Percentiles rank a stretch among this genome's conserved stretches.
Conservation (phyloP, 2,888 invertebrate genomes). For the Ormyrus labotus region DNA sequence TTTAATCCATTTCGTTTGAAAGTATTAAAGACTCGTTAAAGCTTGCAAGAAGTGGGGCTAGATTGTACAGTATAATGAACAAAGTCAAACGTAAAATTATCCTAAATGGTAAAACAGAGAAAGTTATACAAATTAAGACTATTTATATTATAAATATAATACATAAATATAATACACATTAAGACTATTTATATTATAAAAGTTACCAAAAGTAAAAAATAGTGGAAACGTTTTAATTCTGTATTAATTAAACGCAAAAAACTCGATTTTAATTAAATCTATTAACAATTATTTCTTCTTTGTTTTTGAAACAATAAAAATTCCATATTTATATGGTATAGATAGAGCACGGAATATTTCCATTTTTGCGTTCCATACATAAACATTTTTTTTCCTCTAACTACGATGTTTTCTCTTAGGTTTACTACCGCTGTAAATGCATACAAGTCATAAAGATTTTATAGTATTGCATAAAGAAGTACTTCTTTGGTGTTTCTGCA, state of each 20-base stretch:
- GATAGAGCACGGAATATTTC: background rate
- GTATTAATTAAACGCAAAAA: too few species aligned
- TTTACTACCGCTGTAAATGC: background rate
- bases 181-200: background rate
- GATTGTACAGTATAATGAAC: slow-evolving; percentile 1
- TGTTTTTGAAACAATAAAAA: too few species aligned
- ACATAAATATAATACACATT: too few species aligned
- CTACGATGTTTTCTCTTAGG: slow-evolving; percentile 15
- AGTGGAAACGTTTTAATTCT: too few species aligned
- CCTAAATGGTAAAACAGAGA: background rate
- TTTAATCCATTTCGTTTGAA: background rate
- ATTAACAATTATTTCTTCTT: too few species aligned
- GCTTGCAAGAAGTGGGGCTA: background rate
- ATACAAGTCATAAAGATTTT: slow-evolving; percentile 18
- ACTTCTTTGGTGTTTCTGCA: background rate
- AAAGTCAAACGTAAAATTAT: background rate
- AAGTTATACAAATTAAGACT: background rate
- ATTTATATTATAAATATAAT: background rate
- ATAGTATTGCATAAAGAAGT: slow-evolving; percentile 7
- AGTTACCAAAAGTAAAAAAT: background rate
- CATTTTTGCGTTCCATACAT: background rate
- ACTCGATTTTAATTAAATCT: too few species aligned
- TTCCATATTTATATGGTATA: too few species aligned
- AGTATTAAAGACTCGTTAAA: slow-evolving; percentile 11
- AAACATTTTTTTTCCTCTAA: slow-evolving; percentile 15